Conservation (phyloP, 2,113 vertebrate species). For the Gavia stellata region DNA sequence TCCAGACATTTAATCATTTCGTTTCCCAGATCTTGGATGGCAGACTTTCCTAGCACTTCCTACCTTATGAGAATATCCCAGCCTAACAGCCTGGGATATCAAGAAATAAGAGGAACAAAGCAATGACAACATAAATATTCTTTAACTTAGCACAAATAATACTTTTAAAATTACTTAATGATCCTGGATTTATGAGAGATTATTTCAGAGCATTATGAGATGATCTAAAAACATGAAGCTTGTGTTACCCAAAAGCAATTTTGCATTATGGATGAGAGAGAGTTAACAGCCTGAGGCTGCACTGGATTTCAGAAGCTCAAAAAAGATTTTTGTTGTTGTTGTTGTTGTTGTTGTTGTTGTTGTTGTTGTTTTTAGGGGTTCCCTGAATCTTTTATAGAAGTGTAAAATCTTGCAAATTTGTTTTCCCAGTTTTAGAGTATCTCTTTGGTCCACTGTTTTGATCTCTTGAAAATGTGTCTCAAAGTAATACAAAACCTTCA, state of each 20-base stretch:
- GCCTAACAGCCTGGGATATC: neutral
- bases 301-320: neutral
- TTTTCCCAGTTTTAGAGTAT: neutral
- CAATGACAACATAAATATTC: neutral
- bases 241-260: neutral
- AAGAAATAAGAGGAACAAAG: neutral
- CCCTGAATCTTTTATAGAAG: neutral
- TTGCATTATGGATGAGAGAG: neutral
- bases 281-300: neutral
- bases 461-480: neutral
- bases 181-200: neutral
- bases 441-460: neutral
- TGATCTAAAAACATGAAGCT: neutral
- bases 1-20: neutral
- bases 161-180: neutral
- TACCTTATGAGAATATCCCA: neutral
- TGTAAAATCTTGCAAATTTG: neutral
- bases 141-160: neutral
- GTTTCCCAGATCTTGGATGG: neutral
- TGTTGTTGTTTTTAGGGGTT: neutral
- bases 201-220: neutral
- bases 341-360: no score
- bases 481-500: neutral
- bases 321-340: neutral
- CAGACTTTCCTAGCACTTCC: neutral